Conservation (phyloP, 2,797 vertebrate genomes). For the Myotis myotis region DNA sequence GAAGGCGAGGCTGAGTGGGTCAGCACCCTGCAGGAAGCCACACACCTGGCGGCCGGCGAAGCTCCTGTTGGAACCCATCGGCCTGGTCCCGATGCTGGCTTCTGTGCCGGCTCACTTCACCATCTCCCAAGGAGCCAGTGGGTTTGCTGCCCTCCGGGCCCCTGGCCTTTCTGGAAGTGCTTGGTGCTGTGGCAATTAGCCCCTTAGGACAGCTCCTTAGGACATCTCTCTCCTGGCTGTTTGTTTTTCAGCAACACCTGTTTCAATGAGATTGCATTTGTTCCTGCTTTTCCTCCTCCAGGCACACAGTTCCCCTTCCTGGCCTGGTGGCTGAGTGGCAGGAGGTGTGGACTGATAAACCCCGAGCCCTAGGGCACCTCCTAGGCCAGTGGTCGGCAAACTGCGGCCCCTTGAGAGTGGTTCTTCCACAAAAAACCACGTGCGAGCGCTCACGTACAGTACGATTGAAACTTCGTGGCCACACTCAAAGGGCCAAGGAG, state of each 20-base stretch:
- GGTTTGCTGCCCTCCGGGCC: background rate
- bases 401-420: too few species aligned
- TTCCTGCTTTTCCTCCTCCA: background rate
- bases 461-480: too few species aligned
- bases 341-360: background rate
- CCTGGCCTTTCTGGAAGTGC: background rate
- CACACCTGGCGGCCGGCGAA: accelerated
- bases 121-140: accelerated
- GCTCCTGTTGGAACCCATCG: background rate
- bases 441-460: too few species aligned
- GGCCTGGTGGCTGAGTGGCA: background rate
- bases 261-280: accelerated
- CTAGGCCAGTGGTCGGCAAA: too few species aligned
- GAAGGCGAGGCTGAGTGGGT: background rate
- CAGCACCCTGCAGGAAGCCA: background rate
- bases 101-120: background rate
- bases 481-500: too few species aligned
- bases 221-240: background rate
- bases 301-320: background rate
- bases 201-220: background rate
- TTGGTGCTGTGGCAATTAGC: background rate
- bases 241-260: background rate
- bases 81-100: background rate
- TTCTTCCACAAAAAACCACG: too few species aligned
- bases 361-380: background rate